Base-by-base conservation (phyloP, 2,888 invertebrate genomes). In the Lycaena phlaeas region DNA sequence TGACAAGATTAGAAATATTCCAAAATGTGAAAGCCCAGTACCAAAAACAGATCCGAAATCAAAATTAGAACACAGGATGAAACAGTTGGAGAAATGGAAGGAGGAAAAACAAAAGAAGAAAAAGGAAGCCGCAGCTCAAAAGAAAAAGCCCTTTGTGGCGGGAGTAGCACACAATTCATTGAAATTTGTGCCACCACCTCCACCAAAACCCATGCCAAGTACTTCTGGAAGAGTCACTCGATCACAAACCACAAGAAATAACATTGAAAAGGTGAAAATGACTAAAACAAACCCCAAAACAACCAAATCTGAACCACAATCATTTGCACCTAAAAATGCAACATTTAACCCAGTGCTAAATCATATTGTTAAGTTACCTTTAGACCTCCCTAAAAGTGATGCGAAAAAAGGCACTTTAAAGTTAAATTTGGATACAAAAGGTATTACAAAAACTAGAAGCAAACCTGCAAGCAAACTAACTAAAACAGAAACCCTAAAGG, bases 311-410 rank as follows among this genome's bases (percentile, higher is more conserved):
- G n/a, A n/a, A n/a, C n/a, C n/a, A n/a, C n/a, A n/a, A n/a, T n/a
- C n/a, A n/a, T 86, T 88, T 67, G 88, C 87, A 6, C 88, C 89
- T 0, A 59, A 58, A 40, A 77, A 86, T 68, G 81, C 88, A 10
- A 49, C 61, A 7, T 89, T 89, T 53, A 76, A 68, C 51, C 88
- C 88, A 1, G 43, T 57, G 5, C 67, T 69, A 5, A 59, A 58
- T 47, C 61, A 59, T 6, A 28, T 63, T 4, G 48, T 44, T 0
- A 68, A 61, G 42, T 52, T 62, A 41, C 67, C 68, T 12, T 41
- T 74, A 26, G 56, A 46, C 2, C 52, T 26, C n/a, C 10, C 12
- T 4, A 17, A 12, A 4, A 14, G 7, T 22, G 15, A 15, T n/a
- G n/a, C 15, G n/a, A 30, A 30, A 30, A 30, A 15, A 30, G 34